Evolutionary conservation across 2,797 vertebrate species (phyloP), one percentile per base, ranked within the genome.

Genomic region (Typhlichthys eigenmanni): DNA sequence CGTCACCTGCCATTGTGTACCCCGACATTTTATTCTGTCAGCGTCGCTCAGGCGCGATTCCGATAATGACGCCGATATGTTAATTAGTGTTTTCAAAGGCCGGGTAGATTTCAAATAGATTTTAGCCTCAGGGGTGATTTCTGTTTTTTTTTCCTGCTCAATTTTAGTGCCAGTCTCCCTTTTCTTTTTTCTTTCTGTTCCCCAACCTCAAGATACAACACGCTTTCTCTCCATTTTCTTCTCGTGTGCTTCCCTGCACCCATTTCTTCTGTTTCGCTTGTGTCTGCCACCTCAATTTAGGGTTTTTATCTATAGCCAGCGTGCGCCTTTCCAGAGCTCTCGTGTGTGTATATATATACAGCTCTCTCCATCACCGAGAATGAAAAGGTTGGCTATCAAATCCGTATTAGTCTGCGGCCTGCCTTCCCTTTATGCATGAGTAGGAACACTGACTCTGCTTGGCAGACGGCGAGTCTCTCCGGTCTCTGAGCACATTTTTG

Each of bases 1-100:
- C 77, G 9, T 86, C 87, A 85, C 85, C 81, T 85, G 83, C 80
- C 69, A 62, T 83, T 86, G 81, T 89, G 86, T 86, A 78, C 68
- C 65, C 73, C 68, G 14, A 46, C 69, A 53, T 71, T 85, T 82
- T 67, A 58, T 60, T 63, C 69, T 64, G 64, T 74, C 62, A 4
- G 67, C 66, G 49, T 74, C 73, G 68, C 71, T 84, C 82, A 76
- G 74, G 65, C 45, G 72, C 71, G 65, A 38, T 81, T 75, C 84
- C 24, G 86, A 83, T 78, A 79, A 81, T 14, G 29, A 74, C 60
- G 69, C 17, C 61, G 69, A 62, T 74, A 54, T 85, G 76, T 80
- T 76, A 88, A 88, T 85, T 83, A 68, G 76, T 71, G 76, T 77
- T 76, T 80, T 65, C 49, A 51, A 52, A 64, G 69, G 61, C 51